These are phyloP conservation scores for Nemoura dubitans DNA, from an alignment of 2,888 invertebrate species.

Conservation along the genomic window DNA sequence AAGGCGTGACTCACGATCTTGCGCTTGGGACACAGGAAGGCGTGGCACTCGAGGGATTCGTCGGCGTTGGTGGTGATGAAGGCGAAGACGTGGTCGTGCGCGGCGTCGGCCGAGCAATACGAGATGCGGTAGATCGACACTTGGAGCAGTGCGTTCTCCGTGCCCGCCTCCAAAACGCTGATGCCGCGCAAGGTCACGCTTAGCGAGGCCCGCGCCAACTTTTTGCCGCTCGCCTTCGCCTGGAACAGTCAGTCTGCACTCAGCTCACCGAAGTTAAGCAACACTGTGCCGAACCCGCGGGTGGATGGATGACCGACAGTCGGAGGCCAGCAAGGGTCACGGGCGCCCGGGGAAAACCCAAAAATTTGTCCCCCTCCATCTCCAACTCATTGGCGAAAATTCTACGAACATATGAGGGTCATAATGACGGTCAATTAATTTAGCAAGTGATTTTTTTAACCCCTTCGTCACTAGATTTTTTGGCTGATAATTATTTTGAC, in stretches of 20 bases:
- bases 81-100: conserved; percentile 86
- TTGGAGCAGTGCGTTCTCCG: conserved; percentile 77
- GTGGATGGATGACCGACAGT: no score
- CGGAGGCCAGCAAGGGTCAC: no score
- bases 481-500: no score
- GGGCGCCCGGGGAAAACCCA: no score
- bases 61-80: conserved; percentile 77
- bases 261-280: neutral
- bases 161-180: conserved; percentile 73
- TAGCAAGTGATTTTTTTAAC: no score
- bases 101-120: conserved; percentile 88
- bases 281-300: no score
- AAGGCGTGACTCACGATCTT: conserved; percentile 68
- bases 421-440: no score
- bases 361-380: no score
- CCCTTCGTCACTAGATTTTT: no score
- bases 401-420: no score
- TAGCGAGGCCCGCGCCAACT: conserved; percentile 72
- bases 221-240: conserved; percentile 67
- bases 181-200: conserved; percentile 82
- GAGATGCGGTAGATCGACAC: conserved; percentile 91
- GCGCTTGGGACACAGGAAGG: conserved; percentile 83
- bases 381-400: no score
- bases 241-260: conserved; percentile 54
- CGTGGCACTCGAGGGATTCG: conserved; percentile 86